Conservation (phyloP, 2,797 vertebrate genomes). For the Pipistrellus kuhlii region DNA sequence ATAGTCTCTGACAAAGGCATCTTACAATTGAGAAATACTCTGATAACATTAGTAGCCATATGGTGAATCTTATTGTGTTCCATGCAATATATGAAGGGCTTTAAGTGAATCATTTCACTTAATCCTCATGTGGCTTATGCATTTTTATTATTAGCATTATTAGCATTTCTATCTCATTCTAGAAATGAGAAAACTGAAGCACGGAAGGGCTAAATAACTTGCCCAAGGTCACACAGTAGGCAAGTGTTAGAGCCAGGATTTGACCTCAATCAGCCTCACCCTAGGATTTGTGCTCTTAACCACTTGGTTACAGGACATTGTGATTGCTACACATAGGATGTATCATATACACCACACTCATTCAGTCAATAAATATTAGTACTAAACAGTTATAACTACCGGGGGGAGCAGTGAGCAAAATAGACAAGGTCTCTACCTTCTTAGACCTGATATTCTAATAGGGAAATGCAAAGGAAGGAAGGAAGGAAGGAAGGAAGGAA, state of each 20-base stretch:
- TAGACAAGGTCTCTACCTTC: not conserved
- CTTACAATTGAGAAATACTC: constrained; percentile 13
- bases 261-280: not conserved
- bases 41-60: not conserved
- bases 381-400: not conserved
- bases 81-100: not conserved
- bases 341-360: not conserved
- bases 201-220: not conserved
- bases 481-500: too few species aligned
- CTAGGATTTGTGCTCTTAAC: not conserved
- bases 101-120: not conserved
- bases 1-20: not conserved
- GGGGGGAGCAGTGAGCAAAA: not conserved
- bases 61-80: not conserved
- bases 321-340: not conserved
- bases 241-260: not conserved
- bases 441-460: not conserved
- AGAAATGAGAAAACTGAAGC: not conserved
- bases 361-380: not conserved
- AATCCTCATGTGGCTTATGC: not conserved
- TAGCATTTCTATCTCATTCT: not conserved
- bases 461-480: not conserved
- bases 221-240: not conserved
- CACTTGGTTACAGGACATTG: not conserved
- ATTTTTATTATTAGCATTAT: not conserved